Percentiles rank a stretch among this genome's conserved stretches.
Conservation (phyloP, 1,140 invertebrate species). For the Drosophila truncata region DNA sequence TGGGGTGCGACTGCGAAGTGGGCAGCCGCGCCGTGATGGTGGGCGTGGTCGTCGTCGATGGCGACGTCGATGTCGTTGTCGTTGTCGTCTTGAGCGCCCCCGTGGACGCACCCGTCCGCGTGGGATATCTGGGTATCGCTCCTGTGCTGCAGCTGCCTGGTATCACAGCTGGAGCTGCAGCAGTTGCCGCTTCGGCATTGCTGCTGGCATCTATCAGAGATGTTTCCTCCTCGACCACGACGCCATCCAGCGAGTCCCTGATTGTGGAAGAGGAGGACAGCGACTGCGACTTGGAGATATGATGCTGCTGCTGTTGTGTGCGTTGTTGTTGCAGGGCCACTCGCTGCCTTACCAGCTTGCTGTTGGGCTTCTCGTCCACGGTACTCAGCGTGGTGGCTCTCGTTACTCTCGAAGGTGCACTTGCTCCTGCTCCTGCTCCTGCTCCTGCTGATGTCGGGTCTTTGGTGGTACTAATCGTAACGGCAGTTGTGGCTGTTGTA, state of each 20-base stretch:
- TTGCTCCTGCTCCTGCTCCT: slow-evolving; percentile 35
- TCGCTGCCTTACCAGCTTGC: slow-evolving; percentile 75
- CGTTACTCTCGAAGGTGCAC: slow-evolving; percentile 40
- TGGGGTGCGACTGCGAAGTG: slow-evolving; percentile 74
- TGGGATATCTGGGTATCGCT: slow-evolving; percentile 65
- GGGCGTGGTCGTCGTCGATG: slow-evolving; percentile 43
- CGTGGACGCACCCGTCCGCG: slow-evolving; percentile 57
- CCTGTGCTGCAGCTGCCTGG: slow-evolving; percentile 71
- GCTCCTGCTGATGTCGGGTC: slow-evolving; percentile 39
- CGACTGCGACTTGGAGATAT: slow-evolving; percentile 60
- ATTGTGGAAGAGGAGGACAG: slow-evolving; percentile 75
- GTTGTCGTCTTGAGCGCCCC: slow-evolving; percentile 66
- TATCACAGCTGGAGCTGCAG: slow-evolving; percentile 20
- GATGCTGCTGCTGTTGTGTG: slow-evolving; percentile 45
- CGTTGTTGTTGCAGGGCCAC: slow-evolving; percentile 72
- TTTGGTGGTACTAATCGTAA: slow-evolving; percentile 82
- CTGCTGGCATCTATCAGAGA: slow-evolving; percentile 63
- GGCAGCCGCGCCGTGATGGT: slow-evolving; percentile 61
- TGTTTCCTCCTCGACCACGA: slow-evolving; percentile 56
- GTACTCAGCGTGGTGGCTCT: slow-evolving; percentile 52
- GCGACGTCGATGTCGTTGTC: slow-evolving; percentile 24
- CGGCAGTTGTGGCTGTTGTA: slow-evolving; percentile 72
- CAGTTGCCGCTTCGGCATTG: slow-evolving; percentile 1
- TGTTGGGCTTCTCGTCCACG: slow-evolving; percentile 63
- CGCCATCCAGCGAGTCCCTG: slow-evolving; percentile 63